Evolutionary conservation across 2,888 invertebrate genomes (phyloP), one percentile per base, ranked within the genome.

Genomic region (Empis stercorea): DNA sequence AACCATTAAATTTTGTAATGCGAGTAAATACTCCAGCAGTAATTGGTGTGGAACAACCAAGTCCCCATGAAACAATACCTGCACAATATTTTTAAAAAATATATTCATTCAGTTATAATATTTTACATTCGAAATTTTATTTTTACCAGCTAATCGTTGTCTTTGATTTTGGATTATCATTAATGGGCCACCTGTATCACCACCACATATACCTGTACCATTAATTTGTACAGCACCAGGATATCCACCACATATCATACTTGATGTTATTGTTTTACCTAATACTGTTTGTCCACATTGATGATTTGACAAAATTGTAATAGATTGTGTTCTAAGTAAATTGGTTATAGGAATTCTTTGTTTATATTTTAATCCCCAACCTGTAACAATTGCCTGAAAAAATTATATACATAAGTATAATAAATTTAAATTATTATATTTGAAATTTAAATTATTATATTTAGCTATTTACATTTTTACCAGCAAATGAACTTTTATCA

Each of bases 271-370:
- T 10, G 16, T 39, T 48, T 48, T 49, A 2, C 50, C 51, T 44
- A 68, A 68, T 7, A 61, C 54, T 1, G 68, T 67, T 10, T 58
- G 58, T 6, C 56, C 52, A 38, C 67, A 67, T 49, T 62, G 58
- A 1, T 59, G 55, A 56, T 67, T 67, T 10, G 64, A 62, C 41
- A 67, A 57, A 32, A 67, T 61, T 30, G 67, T 67, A 44, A 68
- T 27, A 6, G 23, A 7, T 27, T 27, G 23, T 7, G 9, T 27
- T 27, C 23, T 4, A 7, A 27, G 23, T 27, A 27, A 27, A 27
- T 27, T 27, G 7, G 23, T 27, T 27, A 27, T 27, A 9, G 23
- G 23, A 27, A 27, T 27, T 27, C 23, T 27, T 27, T 27, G 23
- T 27, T 27, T 27, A 1, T 45, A 37, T 3, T 55, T 60, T 1